Percentiles rank a stretch among this genome's conserved stretches.
These are phyloP conservation scores for Oryzias curvinotus DNA, from an alignment of 2,113 vertebrate genomes.

Conservation along the genomic window DNA sequence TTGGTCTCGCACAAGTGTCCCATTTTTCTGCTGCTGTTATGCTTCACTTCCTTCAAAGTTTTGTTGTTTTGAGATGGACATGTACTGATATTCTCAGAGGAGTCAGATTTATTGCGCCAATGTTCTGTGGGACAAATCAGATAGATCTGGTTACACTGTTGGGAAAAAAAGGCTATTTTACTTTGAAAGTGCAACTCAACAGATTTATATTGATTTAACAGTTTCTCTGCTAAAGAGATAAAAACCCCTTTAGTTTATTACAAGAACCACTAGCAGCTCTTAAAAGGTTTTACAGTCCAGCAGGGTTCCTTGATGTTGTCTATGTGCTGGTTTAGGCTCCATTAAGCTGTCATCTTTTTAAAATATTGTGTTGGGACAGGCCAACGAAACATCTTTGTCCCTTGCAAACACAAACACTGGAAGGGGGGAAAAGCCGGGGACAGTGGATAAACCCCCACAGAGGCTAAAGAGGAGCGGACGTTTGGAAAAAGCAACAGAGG, in stretches of 20 bases:
- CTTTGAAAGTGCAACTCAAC: not conserved
- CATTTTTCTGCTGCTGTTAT: constrained; percentile 20
- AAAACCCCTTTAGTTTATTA: constrained; percentile 9
- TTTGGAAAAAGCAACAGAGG: constrained; percentile 25
- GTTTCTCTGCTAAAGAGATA: constrained; percentile 10
- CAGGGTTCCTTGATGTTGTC: constrained; percentile 23
- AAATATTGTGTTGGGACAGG: constrained; percentile 3
- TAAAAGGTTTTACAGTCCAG: constrained; percentile 20
- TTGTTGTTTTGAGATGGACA: constrained; percentile 14
- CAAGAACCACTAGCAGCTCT: constrained; percentile 10
- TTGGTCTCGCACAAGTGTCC: constrained; percentile 53
- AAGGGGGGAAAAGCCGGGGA: constrained; percentile 30
- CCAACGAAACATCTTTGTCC: constrained; percentile 27
- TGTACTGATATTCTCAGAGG: not conserved
- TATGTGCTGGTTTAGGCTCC: constrained; percentile 28
- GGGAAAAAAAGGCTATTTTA: not conserved
- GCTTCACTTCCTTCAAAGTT: constrained; percentile 6
- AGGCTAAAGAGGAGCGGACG: constrained; percentile 17
- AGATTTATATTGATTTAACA: constrained; percentile 17
- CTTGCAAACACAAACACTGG: constrained; percentile 40
- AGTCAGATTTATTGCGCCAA: constrained; percentile 3
- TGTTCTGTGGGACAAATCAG: not conserved
- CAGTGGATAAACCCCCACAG: constrained; percentile 11
- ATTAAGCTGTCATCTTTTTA: constrained; percentile 50
- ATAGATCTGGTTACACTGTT: not conserved